Base-by-base conservation (phyloP, 2,113 vertebrate genomes). In the Myocastor coypus region DNA sequence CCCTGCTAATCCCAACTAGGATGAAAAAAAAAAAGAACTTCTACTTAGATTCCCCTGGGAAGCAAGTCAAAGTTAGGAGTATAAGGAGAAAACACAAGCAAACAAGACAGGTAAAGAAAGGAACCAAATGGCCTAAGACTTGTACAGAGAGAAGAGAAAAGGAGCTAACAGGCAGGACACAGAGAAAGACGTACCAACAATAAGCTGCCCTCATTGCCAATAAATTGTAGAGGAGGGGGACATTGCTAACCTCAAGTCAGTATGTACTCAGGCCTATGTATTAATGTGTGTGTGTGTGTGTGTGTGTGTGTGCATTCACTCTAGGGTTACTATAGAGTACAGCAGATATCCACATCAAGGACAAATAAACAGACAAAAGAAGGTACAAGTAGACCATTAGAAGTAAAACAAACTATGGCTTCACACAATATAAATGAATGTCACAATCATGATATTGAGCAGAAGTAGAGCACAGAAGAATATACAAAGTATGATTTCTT, bases 391-490 rank as follows among this genome's bases (percentile, higher is more conserved):
- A 69, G 34, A n/a, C 66, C 34, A 69, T 17, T 6, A 16, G 66
- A 69, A 69, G 68, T n/a, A 69, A 82, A 89, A 94, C 32, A 16
- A 95, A 87, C 26, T 73, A 83, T 83, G 42, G 75, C 55, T 81
- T 69, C 34, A 28, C 63, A 71, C 1, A 81, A 83, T 6, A 73
- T 22, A 9, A 42, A 73, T 87, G 68, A 87, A 55, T 63, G 64
- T 46, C 30, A 88, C 66, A 59, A 85, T 90, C 37, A 77, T 52
- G n/a, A 22, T 34, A 7, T 11, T 86, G 50, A 91, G 20, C 81
- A 94, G 87, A 69, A 91, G 42, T 24, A 71, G 28, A n/a, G 52
- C 34, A 71, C 37, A 90, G 81, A 73, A 92, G 71, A 42, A 59
- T 52, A 64, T 16, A 89, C 20, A 77, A 26, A 46, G 17, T 26